A percentile compares a stretch with the other conserved stretches of the same genome.
Evolutionary conservation across 1,140 invertebrate species (phyloP).

Genomic region (Bombus superbus): DNA sequence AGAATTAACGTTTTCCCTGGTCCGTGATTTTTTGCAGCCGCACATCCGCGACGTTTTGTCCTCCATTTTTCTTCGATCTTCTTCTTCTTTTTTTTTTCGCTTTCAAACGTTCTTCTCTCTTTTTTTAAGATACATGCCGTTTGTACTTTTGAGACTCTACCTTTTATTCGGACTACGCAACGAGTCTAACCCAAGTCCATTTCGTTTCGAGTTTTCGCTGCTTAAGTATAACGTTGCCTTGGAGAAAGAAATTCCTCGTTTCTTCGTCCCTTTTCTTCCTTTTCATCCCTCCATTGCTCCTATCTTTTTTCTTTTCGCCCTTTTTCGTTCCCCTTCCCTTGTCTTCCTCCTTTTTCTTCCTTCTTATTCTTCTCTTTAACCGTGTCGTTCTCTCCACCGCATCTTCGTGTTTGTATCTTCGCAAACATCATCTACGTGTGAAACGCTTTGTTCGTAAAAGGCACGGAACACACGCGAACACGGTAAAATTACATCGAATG

Average conservation of each 20-base stretch:
- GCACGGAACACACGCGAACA: too few relatives aligned
- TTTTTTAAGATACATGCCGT: not conserved
- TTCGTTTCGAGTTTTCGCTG: not conserved
- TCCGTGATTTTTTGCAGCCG: constrained; percentile 32
- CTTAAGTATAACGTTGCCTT: not conserved
- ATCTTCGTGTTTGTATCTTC: not conserved
- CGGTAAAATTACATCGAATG: too few relatives aligned
- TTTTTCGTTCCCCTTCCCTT: not conserved
- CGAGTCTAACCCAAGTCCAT: not conserved
- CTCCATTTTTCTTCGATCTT: not conserved
- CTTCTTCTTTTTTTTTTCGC: not conserved
- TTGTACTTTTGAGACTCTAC: not conserved
- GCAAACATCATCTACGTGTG: too few relatives aligned
- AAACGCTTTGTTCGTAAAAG: too few relatives aligned
- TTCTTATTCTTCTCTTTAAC: not conserved
- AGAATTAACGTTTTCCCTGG: constrained; percentile 53
- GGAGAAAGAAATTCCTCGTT: not conserved
- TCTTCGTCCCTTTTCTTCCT: not conserved
- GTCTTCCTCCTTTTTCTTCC: not conserved
- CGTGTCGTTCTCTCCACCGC: not conserved
- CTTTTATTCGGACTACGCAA: not conserved
- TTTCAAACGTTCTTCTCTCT: not conserved
- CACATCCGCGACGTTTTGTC: not conserved
- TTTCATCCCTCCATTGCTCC: too few relatives aligned
- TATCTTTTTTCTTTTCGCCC: too few relatives aligned